phyloP scores from a whole-genome alignment of 2,113 vertebrate genomes.

The Xyrauchen texanus region DNA sequence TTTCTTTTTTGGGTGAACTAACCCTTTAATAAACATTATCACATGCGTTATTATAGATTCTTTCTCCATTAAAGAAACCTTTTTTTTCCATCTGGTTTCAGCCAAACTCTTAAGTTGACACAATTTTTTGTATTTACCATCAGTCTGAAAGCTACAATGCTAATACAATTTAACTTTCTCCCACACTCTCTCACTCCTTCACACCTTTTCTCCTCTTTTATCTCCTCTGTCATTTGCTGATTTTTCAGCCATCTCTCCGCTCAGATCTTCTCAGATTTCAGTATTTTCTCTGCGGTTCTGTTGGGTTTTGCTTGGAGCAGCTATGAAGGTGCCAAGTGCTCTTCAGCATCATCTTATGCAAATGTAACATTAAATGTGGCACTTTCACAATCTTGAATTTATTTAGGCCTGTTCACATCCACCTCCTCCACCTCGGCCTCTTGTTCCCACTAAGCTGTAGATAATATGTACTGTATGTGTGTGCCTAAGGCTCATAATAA shows the following conservation, averaged over 20 bases:
- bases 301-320: background rate
- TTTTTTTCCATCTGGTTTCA: too few species aligned
- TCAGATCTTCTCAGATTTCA: background rate
- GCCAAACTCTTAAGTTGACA: too few species aligned
- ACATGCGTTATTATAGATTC: background rate
- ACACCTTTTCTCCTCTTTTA: too few species aligned
- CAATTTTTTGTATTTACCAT: too few species aligned
- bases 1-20: too few species aligned
- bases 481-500: slow-evolving; percentile 22
- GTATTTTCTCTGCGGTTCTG: background rate
- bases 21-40: background rate
- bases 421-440: slow-evolving; percentile 12
- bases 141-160: too few species aligned
- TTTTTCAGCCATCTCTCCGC: background rate
- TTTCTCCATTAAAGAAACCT: background rate
- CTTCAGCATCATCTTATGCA: slow-evolving; percentile 33
- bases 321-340: too few species aligned
- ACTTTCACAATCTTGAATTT: background rate
- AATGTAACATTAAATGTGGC: slow-evolving; percentile 37
- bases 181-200: too few species aligned
- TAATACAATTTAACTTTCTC: too few species aligned
- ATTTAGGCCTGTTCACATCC: background rate
- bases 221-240: background rate
- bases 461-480: background rate
- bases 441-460: background rate